phyloP scores from a whole-genome alignment of 2,113 vertebrate genomes.

The Anseranas semipalmata region DNA sequence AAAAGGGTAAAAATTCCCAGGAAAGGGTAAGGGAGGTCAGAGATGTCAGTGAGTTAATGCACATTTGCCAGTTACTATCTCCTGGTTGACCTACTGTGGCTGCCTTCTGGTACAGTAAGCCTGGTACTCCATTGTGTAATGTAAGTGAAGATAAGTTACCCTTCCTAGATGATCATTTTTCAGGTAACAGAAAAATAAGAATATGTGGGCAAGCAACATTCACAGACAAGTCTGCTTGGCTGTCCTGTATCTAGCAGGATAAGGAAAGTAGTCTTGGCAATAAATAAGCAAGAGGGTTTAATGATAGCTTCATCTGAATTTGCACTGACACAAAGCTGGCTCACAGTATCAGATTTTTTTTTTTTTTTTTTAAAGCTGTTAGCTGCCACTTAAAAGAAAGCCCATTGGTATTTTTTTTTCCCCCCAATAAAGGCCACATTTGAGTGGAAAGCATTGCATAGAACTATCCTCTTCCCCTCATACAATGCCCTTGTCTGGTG shows the following conservation, averaged over 20 bases:
- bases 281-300: background rate
- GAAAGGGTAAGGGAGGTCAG: rapidly evolving
- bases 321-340: background rate
- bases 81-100: background rate
- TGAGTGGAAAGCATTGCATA: background rate
- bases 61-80: background rate
- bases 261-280: background rate
- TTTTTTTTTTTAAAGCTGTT: background rate
- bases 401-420: background rate
- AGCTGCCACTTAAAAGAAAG: background rate
- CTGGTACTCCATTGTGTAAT: background rate
- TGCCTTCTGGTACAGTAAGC: background rate
- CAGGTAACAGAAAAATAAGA: background rate
- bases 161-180: background rate
- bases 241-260: background rate
- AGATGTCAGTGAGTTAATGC: background rate
- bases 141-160: background rate
- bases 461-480: background rate
- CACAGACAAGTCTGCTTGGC: background rate
- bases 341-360: background rate
- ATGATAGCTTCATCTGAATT: background rate
- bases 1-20: background rate
- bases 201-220: background rate
- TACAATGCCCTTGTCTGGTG: background rate
- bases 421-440: background rate